These are phyloP conservation scores for Drosophila mercatorum DNA, from an alignment of 2,888 invertebrate species.

Conservation along the genomic window DNA sequence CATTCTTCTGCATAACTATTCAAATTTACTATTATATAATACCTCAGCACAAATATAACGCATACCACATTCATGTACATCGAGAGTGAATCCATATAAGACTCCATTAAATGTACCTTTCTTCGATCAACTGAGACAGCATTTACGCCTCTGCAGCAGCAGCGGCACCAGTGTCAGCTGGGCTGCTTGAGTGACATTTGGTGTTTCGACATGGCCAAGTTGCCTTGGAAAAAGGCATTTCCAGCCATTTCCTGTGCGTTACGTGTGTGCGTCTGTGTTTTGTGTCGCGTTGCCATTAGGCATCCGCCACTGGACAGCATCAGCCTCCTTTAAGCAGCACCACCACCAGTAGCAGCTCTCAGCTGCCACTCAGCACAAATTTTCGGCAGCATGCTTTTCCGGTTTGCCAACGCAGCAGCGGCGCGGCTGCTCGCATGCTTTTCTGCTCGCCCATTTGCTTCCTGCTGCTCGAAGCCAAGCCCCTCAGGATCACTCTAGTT, in stretches of 20 bases:
- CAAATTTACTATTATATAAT: too few relatives aligned
- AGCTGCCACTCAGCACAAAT: slow-evolving; percentile 79
- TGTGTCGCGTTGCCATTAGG: slow-evolving; percentile 76
- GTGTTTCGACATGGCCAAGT: slow-evolving; percentile 17
- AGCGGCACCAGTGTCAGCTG: slow-evolving; percentile 11
- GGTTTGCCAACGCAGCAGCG: slow-evolving; percentile 67
- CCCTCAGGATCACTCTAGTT: slow-evolving; percentile 68
- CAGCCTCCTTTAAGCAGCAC: slow-evolving; percentile 20
- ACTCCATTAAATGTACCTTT: neutral
- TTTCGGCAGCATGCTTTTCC: slow-evolving; percentile 76
- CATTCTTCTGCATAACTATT: too few relatives aligned
- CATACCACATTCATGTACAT: too few relatives aligned
- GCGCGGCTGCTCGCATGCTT: slow-evolving; percentile 48
- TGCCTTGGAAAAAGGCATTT: slow-evolving; percentile 57
- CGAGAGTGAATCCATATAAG: neutral
- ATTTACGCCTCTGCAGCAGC: slow-evolving; percentile 17
- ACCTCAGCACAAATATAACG: too few relatives aligned
- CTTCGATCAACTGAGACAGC: slow-evolving; percentile 7
- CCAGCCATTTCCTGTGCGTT: slow-evolving; percentile 61
- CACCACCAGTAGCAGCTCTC: slow-evolving; percentile 47
- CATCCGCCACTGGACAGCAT: slow-evolving; percentile 70
- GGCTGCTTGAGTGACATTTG: slow-evolving; percentile 38
- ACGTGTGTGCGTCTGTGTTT: slow-evolving; percentile 42
- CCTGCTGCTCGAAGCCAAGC: slow-evolving; percentile 11
- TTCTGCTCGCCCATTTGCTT: slow-evolving; percentile 13